Base-by-base conservation (phyloP, 2,797 vertebrate genomes). In the Petrocephalus sullivani region DNA sequence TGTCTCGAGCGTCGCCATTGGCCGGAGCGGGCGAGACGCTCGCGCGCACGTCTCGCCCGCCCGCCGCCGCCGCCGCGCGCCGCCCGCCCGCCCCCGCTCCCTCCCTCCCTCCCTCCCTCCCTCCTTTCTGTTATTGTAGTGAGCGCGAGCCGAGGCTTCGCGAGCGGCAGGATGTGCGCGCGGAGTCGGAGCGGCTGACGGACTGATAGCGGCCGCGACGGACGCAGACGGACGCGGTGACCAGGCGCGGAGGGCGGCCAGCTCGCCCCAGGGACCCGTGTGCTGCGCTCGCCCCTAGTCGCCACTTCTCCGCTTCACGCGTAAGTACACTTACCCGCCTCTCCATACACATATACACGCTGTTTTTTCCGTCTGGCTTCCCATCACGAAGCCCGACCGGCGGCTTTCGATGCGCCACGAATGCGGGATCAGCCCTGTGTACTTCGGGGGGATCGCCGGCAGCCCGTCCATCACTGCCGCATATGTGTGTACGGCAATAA, bases 111-210 rank as follows among this genome's bases (percentile, higher is more conserved):
- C 37, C 2, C 37, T 41, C 37, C 37, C 37, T 41, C 71, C 71
- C 71, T 78, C 88, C 92, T 94, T 95, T 96, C 95, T 95, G 95
- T 96, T 95, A 90, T 94, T 95, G 94, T 93, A 92, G 92, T 91
- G 91, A 94, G 93, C 91, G 90, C 91, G 90, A 92, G 92, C 88
- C 90, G 92, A 93, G 89, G 90, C 89, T 89, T 87, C 90, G 90
- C 87, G 87, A 90, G 89, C 85, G 71, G 91, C 90, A 93, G 92
- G 93, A 94, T 92, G 93, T 91, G 87, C 89, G 90, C 86, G 89
- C 91, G 90, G 93, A 94, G 92, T 91, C 93, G 89, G 91, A 51
- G 88, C 89, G 90, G 87, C 92, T 92, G 92, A 91, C 91, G 89
- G 89, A 87, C 90, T 88, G 89, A 85, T 89, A 92, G 88, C 78